phyloP scores from a whole-genome alignment of 2,113 vertebrate species.

The Serilophus lunatus region DNA sequence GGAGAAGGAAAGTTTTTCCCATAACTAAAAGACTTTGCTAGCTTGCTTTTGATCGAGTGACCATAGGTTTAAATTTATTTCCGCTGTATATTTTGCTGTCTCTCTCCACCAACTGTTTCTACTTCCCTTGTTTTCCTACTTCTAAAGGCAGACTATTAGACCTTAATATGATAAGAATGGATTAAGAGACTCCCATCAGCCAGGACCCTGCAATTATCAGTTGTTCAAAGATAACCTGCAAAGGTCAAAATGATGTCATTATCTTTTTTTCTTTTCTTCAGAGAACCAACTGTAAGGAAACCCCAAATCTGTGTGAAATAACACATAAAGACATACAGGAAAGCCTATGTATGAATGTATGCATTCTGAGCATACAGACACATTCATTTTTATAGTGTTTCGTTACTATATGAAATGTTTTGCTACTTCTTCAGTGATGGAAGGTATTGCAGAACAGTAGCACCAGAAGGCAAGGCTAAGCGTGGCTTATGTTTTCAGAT shows the following conservation, averaged over 20 bases:
- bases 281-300: background rate
- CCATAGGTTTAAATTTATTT: background rate
- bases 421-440: background rate
- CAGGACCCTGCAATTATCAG: background rate
- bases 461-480: background rate
- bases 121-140: background rate
- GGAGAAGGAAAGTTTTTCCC: constrained; percentile 36
- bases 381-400: background rate
- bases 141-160: background rate
- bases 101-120: background rate
- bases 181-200: background rate
- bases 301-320: background rate
- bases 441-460: background rate
- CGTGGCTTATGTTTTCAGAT: background rate
- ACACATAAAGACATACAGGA: background rate
- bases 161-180: background rate
- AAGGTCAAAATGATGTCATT: background rate
- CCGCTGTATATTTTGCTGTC: background rate
- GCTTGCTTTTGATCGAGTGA: constrained; percentile 19
- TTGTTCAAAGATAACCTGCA: background rate
- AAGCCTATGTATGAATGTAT: background rate
- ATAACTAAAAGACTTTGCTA: constrained; percentile 3
- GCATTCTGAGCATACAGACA: background rate
- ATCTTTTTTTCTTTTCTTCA: background rate
- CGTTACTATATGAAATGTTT: background rate